Evolutionary conservation across 2,888 invertebrate species (phyloP), one percentile per base, ranked within the genome.

Genomic region (Nesidiocoris tenuis): DNA sequence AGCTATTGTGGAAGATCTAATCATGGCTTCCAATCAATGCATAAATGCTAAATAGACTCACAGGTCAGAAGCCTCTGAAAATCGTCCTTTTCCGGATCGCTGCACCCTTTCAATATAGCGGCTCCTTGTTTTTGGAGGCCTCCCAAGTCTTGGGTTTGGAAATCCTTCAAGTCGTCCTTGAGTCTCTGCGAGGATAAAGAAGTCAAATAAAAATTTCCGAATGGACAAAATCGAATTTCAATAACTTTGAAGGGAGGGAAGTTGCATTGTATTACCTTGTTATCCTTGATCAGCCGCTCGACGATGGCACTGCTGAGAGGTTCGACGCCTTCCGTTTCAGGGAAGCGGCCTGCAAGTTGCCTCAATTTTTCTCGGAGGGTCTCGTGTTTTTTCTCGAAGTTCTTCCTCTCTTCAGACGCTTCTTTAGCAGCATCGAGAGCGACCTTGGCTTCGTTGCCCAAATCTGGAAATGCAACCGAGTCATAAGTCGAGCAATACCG

Each of bases 291-390:
- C n/a, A 76, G 76, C 19, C 90, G 91, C 82, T 95, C 93, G n/a
- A 95, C 91, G 81, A 91, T 92, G 16, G 88, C 84, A 0, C 93
- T 90, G 82, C 90, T 88, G n/a, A 96, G 83, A 1, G 95, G 94
- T 66, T 92, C 87, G 81, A 90, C 90, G 2, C 70, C 67, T 68
- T 74, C 68, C n/a, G 77, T 76, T 2, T 78, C 76, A 2, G 79
- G 78, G 7, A 77, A 75, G 22, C 76, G 75, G 16, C 75, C 66
- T 1, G 77, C 67, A 61, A 80, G 55, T 22, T 75, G 77, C 66
- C 88, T 66, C 89, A 96, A 85, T 94, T 95, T 95, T 25, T 89
- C 88, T 80, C 89, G 90, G 0, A 93, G 91, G 82, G 90, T 90
- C 77, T 94, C 93, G 22, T 95, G 84, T 79, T 92, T 91, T 25